These are phyloP conservation scores for Cheilosia grossa DNA, from an alignment of 2,888 invertebrate genomes.

Conservation along the genomic window DNA sequence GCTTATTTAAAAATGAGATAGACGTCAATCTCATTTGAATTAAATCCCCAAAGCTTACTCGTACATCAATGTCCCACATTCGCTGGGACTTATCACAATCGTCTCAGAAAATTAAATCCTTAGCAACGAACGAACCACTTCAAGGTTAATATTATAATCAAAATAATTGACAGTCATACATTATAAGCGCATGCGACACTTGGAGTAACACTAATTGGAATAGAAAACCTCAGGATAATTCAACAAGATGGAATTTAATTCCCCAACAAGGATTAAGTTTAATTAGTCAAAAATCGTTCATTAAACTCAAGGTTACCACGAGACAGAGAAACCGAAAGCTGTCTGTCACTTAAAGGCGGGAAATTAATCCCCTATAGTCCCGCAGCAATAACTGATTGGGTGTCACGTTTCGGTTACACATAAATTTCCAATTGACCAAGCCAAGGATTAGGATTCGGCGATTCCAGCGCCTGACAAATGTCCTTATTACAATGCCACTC, in stretches of 20 bases:
- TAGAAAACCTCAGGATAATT: conserved; percentile 1
- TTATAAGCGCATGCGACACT: neutral
- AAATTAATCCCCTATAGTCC: neutral
- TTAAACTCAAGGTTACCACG: conserved; percentile 26
- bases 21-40: conserved; percentile 5
- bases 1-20: neutral
- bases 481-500: conserved; percentile 58
- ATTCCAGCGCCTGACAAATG: conserved; percentile 39
- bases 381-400: conserved; percentile 14
- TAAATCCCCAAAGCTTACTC: conserved; percentile 1
- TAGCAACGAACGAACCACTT: conserved; percentile 25
- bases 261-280: conserved; percentile 34
- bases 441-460: neutral
- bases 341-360: neutral
- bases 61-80: neutral
- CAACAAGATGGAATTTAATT: conserved; percentile 47
- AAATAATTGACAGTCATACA: conserved; percentile 7
- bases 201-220: conserved; percentile 1
- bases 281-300: conserved; percentile 38
- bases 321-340: neutral
- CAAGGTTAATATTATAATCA: conserved; percentile 17
- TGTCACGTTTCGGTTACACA: conserved; percentile 42
- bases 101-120: conserved; percentile 10
- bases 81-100: neutral
- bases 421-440: conserved; percentile 11